Evolutionary conservation across 2,113 vertebrate species (phyloP), one percentile per base, ranked within the genome.

Genomic region (Scomber scombrus): DNA sequence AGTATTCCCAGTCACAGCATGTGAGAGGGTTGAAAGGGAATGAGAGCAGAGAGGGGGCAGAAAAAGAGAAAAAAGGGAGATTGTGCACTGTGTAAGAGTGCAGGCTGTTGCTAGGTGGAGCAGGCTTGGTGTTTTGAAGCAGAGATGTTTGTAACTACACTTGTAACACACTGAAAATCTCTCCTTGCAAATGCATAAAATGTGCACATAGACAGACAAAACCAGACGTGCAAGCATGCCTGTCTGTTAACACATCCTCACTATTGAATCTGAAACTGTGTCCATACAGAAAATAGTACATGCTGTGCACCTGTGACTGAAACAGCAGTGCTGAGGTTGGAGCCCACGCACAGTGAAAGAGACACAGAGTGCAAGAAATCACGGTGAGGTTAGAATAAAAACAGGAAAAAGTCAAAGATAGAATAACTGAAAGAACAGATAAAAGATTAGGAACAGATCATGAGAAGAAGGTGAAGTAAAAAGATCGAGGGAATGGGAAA

Each of bases 61-160:
- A 80, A 49, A 31, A 60, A 40, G 61, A 50, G 52, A 60, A 67
- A 73, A 62, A 73, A 29, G 55, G 18, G 55, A 31, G 66, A 31
- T 73, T 46, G 57, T 67, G 68, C 45, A 55, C 49, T 15, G 65
- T 73, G 56, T 52, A 14, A 50, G 76, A 63, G 82, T 16, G 78
- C 34, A 57, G 54, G 87, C 87, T 88, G 91, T 93, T 93, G 91
- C 89, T 89, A 85, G 90, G 91, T 93, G 89, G 88, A 88, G 84
- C 73, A 71, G 66, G 23, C 12, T 19, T 74, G 80, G 63, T 63
- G 82, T 80, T 88, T 85, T 78, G 84, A 84, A 81, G 79, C 69
- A 62, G 43, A 63, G 57, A 71, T 71, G 45, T 84, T 57, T 79
- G 63, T 43, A 34, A 67, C 54, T 26, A 23, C 62, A 80, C 76